Percentiles rank a stretch among this genome's conserved stretches.
Conservation (phyloP, 2,797 vertebrate species). For the Enteromius treurensis region DNA sequence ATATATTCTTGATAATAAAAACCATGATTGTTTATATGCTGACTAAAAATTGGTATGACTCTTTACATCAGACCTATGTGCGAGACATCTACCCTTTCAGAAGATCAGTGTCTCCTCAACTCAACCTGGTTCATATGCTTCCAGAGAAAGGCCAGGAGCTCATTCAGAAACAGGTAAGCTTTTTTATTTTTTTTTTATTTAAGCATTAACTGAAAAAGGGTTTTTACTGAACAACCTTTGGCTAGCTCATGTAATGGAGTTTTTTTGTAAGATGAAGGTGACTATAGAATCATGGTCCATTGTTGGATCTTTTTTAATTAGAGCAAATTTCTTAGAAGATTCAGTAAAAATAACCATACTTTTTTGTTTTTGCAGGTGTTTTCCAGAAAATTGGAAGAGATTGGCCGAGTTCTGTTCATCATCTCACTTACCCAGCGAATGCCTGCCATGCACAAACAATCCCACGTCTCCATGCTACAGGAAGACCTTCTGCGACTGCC, state of each 20-base stretch:
- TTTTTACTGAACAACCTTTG: neutral
- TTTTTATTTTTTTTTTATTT: neutral
- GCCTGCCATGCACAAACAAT: conserved; percentile 94
- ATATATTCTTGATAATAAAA: neutral
- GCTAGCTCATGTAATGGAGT: neutral
- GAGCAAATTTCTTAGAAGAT: neutral
- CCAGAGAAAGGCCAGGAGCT: conserved; percentile 98
- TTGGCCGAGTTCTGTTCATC: conserved; percentile 94
- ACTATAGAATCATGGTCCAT: neutral
- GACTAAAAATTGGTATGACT: neutral
- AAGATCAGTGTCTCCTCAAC: conserved; percentile 95
- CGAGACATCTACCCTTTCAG: conserved; percentile 98
- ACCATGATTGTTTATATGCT: neutral
- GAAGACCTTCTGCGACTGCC: conserved; percentile 96
- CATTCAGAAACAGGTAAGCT: conserved; percentile 94
- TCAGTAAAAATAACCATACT: neutral
- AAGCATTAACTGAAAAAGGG: neutral
- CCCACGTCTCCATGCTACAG: conserved; percentile 96
- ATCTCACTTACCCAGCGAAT: conserved; percentile 96
- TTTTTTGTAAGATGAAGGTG: neutral
- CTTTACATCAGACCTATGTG: conserved; percentile 88
- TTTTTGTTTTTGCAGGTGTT: conserved; percentile 82
- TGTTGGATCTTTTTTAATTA: neutral
- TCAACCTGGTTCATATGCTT: conserved; percentile 97
- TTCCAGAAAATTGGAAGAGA: conserved; percentile 96